phyloP scores from a whole-genome alignment of 2,113 vertebrate species.

The Phaethon lepturus region DNA sequence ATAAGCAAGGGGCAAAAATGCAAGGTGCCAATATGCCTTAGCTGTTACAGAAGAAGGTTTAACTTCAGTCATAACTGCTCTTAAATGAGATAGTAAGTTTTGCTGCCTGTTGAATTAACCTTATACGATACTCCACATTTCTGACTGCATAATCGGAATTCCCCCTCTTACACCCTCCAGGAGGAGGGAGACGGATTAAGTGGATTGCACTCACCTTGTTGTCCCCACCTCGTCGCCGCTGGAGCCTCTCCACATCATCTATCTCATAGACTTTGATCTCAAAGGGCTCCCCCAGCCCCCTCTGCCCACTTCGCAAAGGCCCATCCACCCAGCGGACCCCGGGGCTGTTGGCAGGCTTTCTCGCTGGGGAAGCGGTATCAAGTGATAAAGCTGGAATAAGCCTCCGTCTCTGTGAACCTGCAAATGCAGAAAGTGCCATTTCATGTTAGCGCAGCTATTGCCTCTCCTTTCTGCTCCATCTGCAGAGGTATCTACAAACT shows the following conservation, averaged over 20 bases:
- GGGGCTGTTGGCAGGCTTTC: slow-evolving; percentile 84
- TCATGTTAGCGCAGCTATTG: background rate
- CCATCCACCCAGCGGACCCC: slow-evolving; percentile 96
- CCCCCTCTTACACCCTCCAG: background rate
- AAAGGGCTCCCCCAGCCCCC: slow-evolving; percentile 86
- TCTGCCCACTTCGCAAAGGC: slow-evolving; percentile 83
- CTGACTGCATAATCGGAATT: background rate
- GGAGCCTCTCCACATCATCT: slow-evolving; percentile 94
- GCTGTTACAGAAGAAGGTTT: background rate
- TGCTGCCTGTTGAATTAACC: background rate
- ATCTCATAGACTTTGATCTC: slow-evolving; percentile 99
- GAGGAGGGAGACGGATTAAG: background rate
- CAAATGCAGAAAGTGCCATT: background rate
- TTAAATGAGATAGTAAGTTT: background rate
- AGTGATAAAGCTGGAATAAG: slow-evolving; percentile 90
- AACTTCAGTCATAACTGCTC: background rate
- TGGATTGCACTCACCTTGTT: slow-evolving; percentile 81
- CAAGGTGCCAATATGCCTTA: background rate
- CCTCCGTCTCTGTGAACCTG: slow-evolving; percentile 92
- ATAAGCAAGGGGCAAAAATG: background rate
- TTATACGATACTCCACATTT: background rate
- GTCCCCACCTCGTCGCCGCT: slow-evolving; percentile 82
- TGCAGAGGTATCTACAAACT: background rate
- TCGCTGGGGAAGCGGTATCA: slow-evolving; percentile 85
- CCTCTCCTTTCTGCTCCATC: background rate